These are phyloP conservation scores for Eulithis prunata DNA, from an alignment of 2,888 invertebrate species.

Conservation along the genomic window DNA sequence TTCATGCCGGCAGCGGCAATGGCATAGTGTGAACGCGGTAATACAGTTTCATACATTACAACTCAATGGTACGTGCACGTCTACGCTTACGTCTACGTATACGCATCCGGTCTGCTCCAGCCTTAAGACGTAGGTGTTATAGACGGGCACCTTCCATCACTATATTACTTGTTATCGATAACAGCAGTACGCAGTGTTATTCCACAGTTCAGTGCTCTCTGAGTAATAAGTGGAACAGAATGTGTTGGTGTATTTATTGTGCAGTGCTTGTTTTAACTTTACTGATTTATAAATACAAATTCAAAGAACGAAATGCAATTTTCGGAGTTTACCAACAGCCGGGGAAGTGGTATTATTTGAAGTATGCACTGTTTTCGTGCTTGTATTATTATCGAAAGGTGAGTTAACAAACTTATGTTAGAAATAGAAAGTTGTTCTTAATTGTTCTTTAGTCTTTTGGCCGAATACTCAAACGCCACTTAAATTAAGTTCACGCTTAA, in stretches of 20 bases:
- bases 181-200: neutral
- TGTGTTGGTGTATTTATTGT: constrained; percentile 43
- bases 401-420: constrained; percentile 44
- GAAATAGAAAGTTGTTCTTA: no score
- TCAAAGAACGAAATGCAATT: constrained; percentile 77
- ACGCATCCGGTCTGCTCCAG: no score
- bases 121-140: neutral
- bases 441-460: no score
- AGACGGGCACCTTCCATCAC: constrained; percentile 19
- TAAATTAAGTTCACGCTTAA: no score
- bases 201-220: constrained; percentile 29
- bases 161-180: constrained; percentile 21
- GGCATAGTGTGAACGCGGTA: no score
- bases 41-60: no score
- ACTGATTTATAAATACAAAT: constrained; percentile 54
- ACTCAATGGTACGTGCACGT: no score
- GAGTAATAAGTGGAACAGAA: constrained; percentile 34
- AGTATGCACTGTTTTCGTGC: constrained; percentile 82
- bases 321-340: constrained; percentile 85
- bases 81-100: no score
- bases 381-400: constrained; percentile 84
- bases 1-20: no score
- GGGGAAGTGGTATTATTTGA: constrained; percentile 86
- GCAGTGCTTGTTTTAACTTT: constrained; percentile 50
- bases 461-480: no score